Base-by-base conservation (phyloP, 2,888 invertebrate genomes). In the Plebejus anna region DNA sequence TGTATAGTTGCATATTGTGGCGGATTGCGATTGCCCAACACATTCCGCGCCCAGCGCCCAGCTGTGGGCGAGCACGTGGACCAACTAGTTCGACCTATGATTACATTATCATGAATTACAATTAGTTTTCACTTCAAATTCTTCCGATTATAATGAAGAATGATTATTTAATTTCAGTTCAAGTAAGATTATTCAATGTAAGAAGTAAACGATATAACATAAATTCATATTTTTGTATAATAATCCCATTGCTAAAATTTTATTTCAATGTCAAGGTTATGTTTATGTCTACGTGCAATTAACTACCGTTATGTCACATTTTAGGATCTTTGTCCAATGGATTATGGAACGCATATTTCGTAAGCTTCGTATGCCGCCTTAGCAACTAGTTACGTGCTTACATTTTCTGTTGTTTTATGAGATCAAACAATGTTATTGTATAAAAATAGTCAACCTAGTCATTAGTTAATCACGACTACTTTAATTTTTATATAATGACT, bases 51-150 rank as follows among this genome's bases (percentile, higher is more conserved):
- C 55, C 13, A 55, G 16, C 73, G 22, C 6, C 55, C 13, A 55
- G 55, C 32, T 32, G 73, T 55, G 73, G 73, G 73, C 73, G 73
- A 72, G 28, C 73, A 55, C 73, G 73, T 73, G 73, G 51, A 47
- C n/a, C 42, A 4, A 72, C 73, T 51, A 73, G 73, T 55, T 55
- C 36, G 13, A 72, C 73, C 73, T 51, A 51, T 55, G 51, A 51
- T 73, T 55, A 73, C 32, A 73, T 73, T 73, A 42, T 55, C 73
- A 73, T 73, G 55, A 73, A 73, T 55, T 73, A 16, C 16, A 73
- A 55, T 73, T 55, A 73, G 13, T 73, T 51, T 55, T 73, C 55
- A 73, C 73, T 51, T 55, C 11, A 73, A 28, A 55, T 28, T 72
- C 32, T 16, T 13, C 13, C 32, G 11, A 66, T 66, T 66, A 13